A percentile compares a stretch with the other conserved stretches of the same genome.
phyloP scores from a whole-genome alignment of 2,113 vertebrate genomes.

The Clarias batrachus region DNA sequence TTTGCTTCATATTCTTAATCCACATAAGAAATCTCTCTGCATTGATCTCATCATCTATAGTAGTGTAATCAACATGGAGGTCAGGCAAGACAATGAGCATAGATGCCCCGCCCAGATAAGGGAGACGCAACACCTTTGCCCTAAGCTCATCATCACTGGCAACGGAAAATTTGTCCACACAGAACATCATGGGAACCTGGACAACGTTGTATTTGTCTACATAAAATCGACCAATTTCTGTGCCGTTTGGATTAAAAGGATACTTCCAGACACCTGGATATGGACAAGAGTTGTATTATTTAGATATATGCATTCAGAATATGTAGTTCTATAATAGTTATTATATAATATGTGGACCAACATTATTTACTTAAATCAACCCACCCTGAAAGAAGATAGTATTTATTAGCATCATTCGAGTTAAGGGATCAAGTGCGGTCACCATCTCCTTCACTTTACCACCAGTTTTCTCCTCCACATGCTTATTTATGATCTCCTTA shows the following conservation, averaged over 20 bases:
- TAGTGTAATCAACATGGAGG: conserved; percentile 75
- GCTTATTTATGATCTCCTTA: conserved; percentile 75
- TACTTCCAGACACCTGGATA: conserved; percentile 79
- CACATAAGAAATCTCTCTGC: conserved; percentile 76
- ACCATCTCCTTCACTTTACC: conserved; percentile 75
- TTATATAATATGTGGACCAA: not conserved
- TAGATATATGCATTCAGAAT: not conserved
- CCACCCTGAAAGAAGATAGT: conserved; percentile 87
- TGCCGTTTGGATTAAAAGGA: conserved; percentile 77
- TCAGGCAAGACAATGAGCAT: conserved; percentile 88
- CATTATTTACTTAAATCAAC: not conserved
- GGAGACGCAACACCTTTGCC: conserved; percentile 81
- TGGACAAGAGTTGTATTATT: not conserved
- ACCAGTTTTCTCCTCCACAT: conserved; percentile 73
- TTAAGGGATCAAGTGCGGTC: conserved; percentile 69
- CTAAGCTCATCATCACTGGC: conserved; percentile 73
- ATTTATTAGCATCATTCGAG: conserved; percentile 78
- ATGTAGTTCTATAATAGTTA: not conserved
- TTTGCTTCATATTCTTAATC: conserved; percentile 74
- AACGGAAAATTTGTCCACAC: conserved; percentile 70
- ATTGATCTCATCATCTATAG: conserved; percentile 82
- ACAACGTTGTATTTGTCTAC: conserved; percentile 82
- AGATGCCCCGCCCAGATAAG: conserved; percentile 78
- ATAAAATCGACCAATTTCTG: conserved; percentile 74
- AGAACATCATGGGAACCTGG: conserved; percentile 85